Evolutionary conservation across 2,888 invertebrate species (phyloP).

Genomic region (Drosophila suboccidentalis): DNA sequence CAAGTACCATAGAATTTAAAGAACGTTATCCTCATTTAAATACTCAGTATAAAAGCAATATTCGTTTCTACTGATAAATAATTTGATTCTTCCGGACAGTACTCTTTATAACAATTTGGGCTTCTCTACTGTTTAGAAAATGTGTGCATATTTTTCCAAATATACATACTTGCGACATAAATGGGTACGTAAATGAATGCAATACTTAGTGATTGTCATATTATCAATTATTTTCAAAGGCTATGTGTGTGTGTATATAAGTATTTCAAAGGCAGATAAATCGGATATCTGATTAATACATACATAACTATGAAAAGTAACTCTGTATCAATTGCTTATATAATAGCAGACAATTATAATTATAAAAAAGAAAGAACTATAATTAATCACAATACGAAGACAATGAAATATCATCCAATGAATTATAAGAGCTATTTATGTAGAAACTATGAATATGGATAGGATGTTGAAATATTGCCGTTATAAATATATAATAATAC

Average conservation of each 20-base stretch:
- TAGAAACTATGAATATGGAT: constrained; percentile 45
- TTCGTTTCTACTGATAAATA: background rate
- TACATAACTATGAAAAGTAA: constrained; percentile 4
- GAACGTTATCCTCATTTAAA: background rate
- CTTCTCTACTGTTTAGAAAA: background rate
- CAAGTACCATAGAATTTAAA: background rate
- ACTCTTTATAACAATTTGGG: background rate
- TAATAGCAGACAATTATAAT: constrained; percentile 27
- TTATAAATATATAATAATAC: constrained; percentile 42
- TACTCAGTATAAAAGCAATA: background rate
- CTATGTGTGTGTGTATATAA: constrained; percentile 23
- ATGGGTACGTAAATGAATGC: background rate
- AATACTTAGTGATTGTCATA: constrained; percentile 4
- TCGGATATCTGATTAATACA: constrained; percentile 10
- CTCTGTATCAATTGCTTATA: constrained; percentile 24
- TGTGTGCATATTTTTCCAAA: background rate
- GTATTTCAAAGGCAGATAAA: background rate
- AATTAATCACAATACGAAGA: constrained; percentile 69
- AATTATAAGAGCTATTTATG: constrained; percentile 71
- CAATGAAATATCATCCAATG: constrained; percentile 79
- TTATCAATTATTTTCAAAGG: constrained; percentile 5
- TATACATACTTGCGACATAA: background rate
- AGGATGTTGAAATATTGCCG: constrained; percentile 58
- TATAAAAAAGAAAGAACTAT: constrained; percentile 11
- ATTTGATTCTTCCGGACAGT: background rate